These are phyloP conservation scores for Drosophila mulleri DNA, from an alignment of 2,888 invertebrate genomes.

Conservation along the genomic window DNA sequence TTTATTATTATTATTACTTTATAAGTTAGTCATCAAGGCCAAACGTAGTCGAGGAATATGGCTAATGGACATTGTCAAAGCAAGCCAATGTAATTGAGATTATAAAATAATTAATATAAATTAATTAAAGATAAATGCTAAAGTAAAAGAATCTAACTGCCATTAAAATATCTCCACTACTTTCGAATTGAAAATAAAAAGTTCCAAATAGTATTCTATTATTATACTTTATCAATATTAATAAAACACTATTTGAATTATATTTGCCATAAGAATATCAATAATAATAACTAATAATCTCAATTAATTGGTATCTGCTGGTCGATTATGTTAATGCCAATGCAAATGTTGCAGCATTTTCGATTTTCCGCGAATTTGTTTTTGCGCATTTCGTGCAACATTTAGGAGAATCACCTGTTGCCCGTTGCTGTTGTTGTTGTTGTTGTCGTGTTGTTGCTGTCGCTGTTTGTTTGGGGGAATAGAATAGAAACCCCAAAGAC, in stretches of 20 bases:
- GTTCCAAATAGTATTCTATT: too few species aligned
- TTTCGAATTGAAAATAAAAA: neutral
- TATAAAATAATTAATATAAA: too few species aligned
- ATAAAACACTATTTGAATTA: too few species aligned
- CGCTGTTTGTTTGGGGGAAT: slow-evolving; percentile 24
- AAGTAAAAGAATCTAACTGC: neutral
- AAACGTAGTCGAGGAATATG: neutral
- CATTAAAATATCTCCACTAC: neutral
- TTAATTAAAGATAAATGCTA: neutral
- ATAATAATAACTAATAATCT: too few species aligned
- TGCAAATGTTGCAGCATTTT: slow-evolving; percentile 47
- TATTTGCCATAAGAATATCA: too few species aligned
- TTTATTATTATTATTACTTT: neutral
- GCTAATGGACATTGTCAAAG: neutral
- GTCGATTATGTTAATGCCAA: neutral
- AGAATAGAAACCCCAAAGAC: slow-evolving; percentile 39
- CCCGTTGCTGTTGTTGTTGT: slow-evolving; percentile 34
- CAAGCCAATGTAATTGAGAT: neutral
- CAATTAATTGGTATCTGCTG: slow-evolving; percentile 12
- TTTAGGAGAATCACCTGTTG: slow-evolving; percentile 78
- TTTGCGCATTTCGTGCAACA: slow-evolving; percentile 76
- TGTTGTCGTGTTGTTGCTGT: slow-evolving; percentile 25
- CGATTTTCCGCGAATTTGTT: slow-evolving; percentile 69
- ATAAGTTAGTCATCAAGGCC: neutral
- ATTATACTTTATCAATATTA: too few species aligned